Percentiles rank a stretch among this genome's conserved stretches.
Conservation (phyloP, 2,888 invertebrate genomes). For the Eucera pruinosa region DNA sequence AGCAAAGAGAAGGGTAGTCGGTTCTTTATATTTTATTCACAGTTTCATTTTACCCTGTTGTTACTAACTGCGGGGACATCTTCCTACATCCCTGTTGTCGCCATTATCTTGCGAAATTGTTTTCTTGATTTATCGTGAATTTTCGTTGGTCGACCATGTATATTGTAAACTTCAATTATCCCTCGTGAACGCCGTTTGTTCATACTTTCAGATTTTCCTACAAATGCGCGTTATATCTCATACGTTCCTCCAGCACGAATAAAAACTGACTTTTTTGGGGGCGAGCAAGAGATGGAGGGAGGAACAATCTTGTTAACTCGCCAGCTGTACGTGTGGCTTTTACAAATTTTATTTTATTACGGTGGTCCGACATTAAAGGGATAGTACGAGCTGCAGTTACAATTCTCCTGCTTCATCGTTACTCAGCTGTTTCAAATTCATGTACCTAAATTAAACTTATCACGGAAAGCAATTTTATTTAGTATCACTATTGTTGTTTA, state of each 20-base stretch:
- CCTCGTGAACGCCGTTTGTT: background rate
- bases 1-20: slow-evolving; percentile 46
- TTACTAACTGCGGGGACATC: slow-evolving; percentile 27
- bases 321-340: background rate
- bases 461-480: background rate
- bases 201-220: background rate
- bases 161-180: slow-evolving; percentile 53
- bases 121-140: slow-evolving; percentile 43
- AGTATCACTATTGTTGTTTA: too few species aligned
- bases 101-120: slow-evolving; percentile 48
- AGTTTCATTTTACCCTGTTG: slow-evolving; percentile 68
- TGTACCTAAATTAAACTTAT: background rate
- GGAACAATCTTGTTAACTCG: slow-evolving; percentile 6
- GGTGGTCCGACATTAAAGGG: background rate
- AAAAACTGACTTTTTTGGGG: background rate
- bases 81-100: slow-evolving; percentile 7
- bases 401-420: background rate
- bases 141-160: slow-evolving; percentile 23
- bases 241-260: background rate
- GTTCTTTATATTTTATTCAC: slow-evolving; percentile 78
- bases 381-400: background rate
- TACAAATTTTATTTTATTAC: background rate
- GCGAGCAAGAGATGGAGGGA: too few species aligned
- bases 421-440: background rate
- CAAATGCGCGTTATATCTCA: background rate